Base-by-base conservation (phyloP, 2,113 vertebrate genomes). In the Pygoscelis adeliae region DNA sequence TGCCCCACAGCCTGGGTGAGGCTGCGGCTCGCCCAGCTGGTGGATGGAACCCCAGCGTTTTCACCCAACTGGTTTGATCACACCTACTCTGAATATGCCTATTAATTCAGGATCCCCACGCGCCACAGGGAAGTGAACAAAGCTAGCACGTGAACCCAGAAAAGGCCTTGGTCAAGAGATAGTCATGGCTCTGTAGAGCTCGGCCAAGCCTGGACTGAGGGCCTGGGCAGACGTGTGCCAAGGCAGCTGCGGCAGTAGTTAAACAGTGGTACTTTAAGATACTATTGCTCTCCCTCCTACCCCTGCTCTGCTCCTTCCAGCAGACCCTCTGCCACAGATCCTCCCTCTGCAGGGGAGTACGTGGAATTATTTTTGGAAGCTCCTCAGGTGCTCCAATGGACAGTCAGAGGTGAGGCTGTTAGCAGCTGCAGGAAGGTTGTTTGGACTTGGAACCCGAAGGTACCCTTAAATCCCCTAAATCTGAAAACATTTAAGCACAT, bases 21-120 rank as follows among this genome's bases (percentile, higher is more conserved):
- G 79, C 55, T 94, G 65, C 1, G 9, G 66, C 44, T 96, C 9
- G 11, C 58, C 36, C 81, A 90, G 52, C 36, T 93, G 72, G 46
- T 80, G 49, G 53, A 73, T 72, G 62, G 49, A 94, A 38, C 47
- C 36, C 47, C 78, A 40, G 1, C 3, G 2, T 93, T 91, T 96
- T 82, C 84, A 85, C 53, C 84, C 61, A 87, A 83, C 84, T 58
- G 84, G 90, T 95, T 95, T 90, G 74, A 97, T 93, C 62, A 92
- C 78, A 73, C 36, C 44, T 77, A 16, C 17, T 85, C 70, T 65
- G 44, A 90, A 87, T 63, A 87, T 22, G 17, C 27, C 55, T 59
- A 5, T 63, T 83, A 94, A 73, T 69, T 80, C 61, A 93, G 56
- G 73, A 89, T 82, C 52, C 42, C 40, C 81, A 52, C 2, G 3